Conservation (phyloP, 2,113 vertebrate genomes). For the Eptatretus burgeri region DNA sequence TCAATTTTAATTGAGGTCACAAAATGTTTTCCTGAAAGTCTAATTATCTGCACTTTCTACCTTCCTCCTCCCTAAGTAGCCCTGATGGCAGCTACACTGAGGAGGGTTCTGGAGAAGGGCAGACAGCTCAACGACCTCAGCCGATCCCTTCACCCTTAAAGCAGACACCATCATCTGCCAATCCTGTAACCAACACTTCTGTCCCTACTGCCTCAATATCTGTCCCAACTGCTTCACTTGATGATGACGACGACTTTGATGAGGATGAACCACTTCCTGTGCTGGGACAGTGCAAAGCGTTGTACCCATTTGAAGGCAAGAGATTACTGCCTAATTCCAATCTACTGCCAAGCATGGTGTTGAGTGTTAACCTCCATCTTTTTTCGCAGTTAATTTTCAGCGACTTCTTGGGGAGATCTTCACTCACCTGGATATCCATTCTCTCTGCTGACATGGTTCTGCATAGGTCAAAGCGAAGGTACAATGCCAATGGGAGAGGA, state of each 20-base stretch:
- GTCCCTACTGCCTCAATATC: too few relatives aligned
- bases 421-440: neutral
- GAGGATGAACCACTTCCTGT: constrained; percentile 81
- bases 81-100: constrained; percentile 93
- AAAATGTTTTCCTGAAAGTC: too few relatives aligned
- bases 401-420: neutral
- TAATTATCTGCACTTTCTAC: neutral
- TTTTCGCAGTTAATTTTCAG: neutral
- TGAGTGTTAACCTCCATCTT: too few relatives aligned
- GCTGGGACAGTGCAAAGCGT: constrained; percentile 86
- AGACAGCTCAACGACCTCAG: constrained; percentile 20
- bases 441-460: neutral
- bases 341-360: neutral
- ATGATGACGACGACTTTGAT: constrained; percentile 65
- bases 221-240: too few relatives aligned
- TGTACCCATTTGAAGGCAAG: constrained; percentile 77
- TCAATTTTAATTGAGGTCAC: too few relatives aligned
- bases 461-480: constrained; percentile 74
- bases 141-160: constrained; percentile 29
- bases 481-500: constrained; percentile 78
- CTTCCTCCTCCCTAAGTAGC: constrained; percentile 15
- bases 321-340: neutral
- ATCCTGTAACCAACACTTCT: too few relatives aligned
- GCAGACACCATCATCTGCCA: constrained; percentile 22
- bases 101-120: constrained; percentile 59